A percentile compares a stretch with the other conserved stretches of the same genome.
Conservation (phyloP, 2,888 invertebrate species). For the Poecilus cupreus region DNA sequence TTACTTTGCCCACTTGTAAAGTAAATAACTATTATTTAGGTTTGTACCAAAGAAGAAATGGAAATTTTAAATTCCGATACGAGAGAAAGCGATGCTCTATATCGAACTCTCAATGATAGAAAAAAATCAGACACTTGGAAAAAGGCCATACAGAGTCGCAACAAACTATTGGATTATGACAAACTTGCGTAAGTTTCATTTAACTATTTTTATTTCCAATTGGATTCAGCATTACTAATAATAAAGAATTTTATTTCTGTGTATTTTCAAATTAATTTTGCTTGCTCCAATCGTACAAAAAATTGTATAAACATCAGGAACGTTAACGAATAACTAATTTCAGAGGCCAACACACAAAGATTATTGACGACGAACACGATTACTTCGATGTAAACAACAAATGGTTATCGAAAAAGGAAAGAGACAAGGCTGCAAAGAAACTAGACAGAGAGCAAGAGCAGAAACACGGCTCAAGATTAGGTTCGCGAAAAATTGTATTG, state of each 20-base stretch:
- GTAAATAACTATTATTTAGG: constrained; percentile 70
- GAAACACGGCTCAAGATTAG: constrained; percentile 81
- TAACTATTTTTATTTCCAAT: too few species aligned
- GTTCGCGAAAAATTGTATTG: constrained; percentile 82
- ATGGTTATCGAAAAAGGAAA: constrained; percentile 86
- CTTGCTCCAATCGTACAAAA: too few species aligned
- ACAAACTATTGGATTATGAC: constrained; percentile 90
- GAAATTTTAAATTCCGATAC: constrained; percentile 79
- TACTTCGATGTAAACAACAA: constrained; percentile 90
- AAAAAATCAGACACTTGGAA: constrained; percentile 78
- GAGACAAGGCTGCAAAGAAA: constrained; percentile 77
- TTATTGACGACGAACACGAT: constrained; percentile 96
- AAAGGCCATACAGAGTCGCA: constrained; percentile 85
- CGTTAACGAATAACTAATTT: neutral
- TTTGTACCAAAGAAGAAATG: constrained; percentile 84
- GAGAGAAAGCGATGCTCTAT: constrained; percentile 81
- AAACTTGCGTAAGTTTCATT: constrained; percentile 79
- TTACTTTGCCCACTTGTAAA: too few species aligned
- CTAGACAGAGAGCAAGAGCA: constrained; percentile 81
- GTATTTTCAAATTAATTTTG: too few species aligned
- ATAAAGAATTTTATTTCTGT: too few species aligned
- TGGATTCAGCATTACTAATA: too few species aligned
- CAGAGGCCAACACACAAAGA: constrained; percentile 83
- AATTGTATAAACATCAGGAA: too few species aligned
- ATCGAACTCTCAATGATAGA: constrained; percentile 79